A percentile compares a stretch with the other conserved stretches of the same genome.
Conservation (phyloP, 1,140 invertebrate genomes). For the Dolichoris vasculosae region DNA sequence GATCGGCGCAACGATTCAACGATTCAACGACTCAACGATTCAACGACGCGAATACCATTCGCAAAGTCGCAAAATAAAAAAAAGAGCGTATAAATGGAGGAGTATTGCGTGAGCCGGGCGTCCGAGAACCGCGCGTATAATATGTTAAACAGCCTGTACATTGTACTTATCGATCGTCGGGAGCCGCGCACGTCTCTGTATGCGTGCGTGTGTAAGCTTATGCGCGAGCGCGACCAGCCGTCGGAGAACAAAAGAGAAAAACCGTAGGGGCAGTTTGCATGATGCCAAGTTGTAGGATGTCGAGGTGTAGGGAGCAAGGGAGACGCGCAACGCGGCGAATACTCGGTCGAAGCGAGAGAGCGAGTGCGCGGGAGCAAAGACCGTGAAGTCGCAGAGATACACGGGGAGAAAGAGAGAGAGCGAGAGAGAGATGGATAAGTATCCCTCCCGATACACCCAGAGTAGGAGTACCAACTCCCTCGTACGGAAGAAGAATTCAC, state of each 20-base stretch:
- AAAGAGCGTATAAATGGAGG: background rate
- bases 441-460: background rate
- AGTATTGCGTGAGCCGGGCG: background rate
- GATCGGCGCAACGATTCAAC: too few species aligned
- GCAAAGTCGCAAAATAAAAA: background rate
- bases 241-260: slow-evolving; percentile 45
- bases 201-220: background rate
- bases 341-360: background rate
- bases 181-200: background rate
- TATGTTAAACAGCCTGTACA: slow-evolving; percentile 38
- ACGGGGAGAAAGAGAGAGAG: background rate
- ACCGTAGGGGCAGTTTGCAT: slow-evolving; percentile 41
- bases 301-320: background rate
- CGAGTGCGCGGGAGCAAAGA: background rate
- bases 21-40: too few species aligned
- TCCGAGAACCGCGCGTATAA: background rate
- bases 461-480: background rate
- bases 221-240: background rate
- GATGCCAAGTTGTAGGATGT: slow-evolving; percentile 18
- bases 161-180: slow-evolving; percentile 44
- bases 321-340: background rate
- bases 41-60: background rate
- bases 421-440: background rate
- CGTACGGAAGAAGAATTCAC: background rate
- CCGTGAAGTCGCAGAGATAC: background rate